Evolutionary conservation across 2,113 vertebrate genomes (phyloP).

Genomic region (Coptodon rendalli): DNA sequence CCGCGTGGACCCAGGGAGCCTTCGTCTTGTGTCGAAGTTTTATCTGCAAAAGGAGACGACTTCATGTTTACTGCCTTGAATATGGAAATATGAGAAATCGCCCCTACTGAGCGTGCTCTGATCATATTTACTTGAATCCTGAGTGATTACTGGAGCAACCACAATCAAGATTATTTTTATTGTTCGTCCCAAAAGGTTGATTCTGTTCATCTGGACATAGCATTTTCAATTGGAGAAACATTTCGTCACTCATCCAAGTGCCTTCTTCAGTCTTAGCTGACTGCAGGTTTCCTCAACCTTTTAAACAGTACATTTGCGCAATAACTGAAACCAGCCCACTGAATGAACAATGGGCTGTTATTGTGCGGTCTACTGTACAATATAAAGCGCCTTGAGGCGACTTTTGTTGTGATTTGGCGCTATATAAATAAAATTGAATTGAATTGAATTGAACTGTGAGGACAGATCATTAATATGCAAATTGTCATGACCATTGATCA

Average conservation of each 20-base stretch:
- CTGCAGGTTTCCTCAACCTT: neutral
- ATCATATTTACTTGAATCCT: neutral
- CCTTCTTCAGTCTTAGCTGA: neutral
- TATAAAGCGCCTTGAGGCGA: no score
- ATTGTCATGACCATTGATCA: neutral
- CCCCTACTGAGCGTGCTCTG: neutral
- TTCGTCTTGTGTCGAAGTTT: neutral
- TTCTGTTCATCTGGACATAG: neutral
- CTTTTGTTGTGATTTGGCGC: no score
- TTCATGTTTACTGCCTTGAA: neutral
- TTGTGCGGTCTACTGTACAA: no score
- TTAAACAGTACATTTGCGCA: neutral
- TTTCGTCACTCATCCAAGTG: neutral
- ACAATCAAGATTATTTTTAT: neutral
- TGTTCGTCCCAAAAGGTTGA: neutral
- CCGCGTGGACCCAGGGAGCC: neutral
- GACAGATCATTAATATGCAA: neutral
- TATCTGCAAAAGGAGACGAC: neutral
- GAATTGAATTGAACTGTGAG: neutral
- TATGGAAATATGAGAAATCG: neutral
- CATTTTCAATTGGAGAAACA: neutral
- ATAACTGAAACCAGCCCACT: neutral
- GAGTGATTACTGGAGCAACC: neutral
- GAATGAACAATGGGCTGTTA: neutral
- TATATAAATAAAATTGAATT: no score